phyloP scores from a whole-genome alignment of 2,888 invertebrate genomes.

The Fragum fragum region DNA sequence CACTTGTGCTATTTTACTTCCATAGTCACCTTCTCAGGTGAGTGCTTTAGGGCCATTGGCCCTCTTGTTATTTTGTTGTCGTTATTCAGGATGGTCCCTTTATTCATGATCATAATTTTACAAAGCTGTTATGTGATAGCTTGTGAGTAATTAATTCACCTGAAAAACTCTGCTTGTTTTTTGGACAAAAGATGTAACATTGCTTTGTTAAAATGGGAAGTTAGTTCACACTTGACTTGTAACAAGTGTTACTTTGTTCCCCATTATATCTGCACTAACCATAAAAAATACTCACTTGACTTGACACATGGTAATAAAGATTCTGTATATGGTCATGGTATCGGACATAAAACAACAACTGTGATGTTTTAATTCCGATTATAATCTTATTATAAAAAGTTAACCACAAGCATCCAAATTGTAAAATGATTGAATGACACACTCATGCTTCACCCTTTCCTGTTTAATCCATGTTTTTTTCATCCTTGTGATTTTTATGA shows the following conservation, averaged over 20 bases:
- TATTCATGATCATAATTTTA: neutral
- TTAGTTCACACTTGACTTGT: neutral
- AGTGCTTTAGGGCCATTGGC: no score
- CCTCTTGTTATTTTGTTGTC: no score
- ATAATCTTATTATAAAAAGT: no score
- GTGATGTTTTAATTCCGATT: slow-evolving; percentile 1
- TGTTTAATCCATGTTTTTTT: no score
- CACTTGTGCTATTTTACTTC: no score
- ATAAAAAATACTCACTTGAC: slow-evolving; percentile 21
- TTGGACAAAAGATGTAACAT: neutral
- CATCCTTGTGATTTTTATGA: no score
- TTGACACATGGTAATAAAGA: neutral
- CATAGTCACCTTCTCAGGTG: no score
- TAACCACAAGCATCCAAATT: no score
- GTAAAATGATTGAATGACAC: no score
- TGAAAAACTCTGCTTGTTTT: slow-evolving; percentile 4
- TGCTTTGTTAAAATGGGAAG: neutral
- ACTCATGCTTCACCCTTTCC: no score
- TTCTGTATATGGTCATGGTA: neutral
- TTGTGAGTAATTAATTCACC: slow-evolving; percentile 16
- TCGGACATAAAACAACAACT: neutral
- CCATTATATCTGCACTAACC: neutral
- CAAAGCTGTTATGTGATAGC: neutral
- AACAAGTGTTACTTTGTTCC: neutral
- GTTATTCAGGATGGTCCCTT: no score